Evolutionary conservation across 2,113 vertebrate genomes (phyloP), one percentile per base, ranked within the genome.

Genomic region (Oryzias curvinotus): DNA sequence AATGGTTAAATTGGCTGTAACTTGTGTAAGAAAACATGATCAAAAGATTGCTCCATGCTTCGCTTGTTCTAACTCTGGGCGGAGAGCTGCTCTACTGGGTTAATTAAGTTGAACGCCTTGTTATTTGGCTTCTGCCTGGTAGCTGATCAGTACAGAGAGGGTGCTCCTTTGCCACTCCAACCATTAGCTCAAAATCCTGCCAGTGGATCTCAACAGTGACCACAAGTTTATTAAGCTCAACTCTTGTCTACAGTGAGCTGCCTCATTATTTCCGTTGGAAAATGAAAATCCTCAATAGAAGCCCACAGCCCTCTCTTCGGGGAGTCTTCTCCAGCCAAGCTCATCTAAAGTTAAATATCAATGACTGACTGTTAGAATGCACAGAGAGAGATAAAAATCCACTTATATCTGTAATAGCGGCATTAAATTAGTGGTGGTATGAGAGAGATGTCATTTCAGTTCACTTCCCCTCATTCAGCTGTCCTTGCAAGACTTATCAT

Each of bases 281-380:
- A 68, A 77, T 64, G 17, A 71, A 82, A 78, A 75, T 56, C 19
- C 49, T 25, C 44, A 26, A 36, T 28, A 71, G 56, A 79, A 73
- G 66, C 52, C 64, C 78, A 49, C 78, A 58, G 30, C 59, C 51
- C 17, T 57, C 53, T 74, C 66, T 62, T 52, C 1, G 4, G 57
- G 61, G 62, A 83, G 54, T 26, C 14, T 52, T 52, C 56, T 57
- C 36, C 44, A 71, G 61, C 43, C 53, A 23, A 56, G 52, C 68
- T 64, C 62, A 62, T 72, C 52, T 53, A 8, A 67, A 77, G 77
- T 77, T 71, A 84, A 78, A 85, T 73, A 83, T 83, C 78, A 78
- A 64, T 68, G 73, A 71, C 53, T 65, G 61, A 53, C 66, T 47
- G 52, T 47, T 53, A 23, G 62, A 73, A 65, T 58, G 59, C 73